A percentile compares a stretch with the other conserved stretches of the same genome.
Evolutionary conservation across 2,888 invertebrate genomes (phyloP).

Genomic region (Eristalis arbustorum): DNA sequence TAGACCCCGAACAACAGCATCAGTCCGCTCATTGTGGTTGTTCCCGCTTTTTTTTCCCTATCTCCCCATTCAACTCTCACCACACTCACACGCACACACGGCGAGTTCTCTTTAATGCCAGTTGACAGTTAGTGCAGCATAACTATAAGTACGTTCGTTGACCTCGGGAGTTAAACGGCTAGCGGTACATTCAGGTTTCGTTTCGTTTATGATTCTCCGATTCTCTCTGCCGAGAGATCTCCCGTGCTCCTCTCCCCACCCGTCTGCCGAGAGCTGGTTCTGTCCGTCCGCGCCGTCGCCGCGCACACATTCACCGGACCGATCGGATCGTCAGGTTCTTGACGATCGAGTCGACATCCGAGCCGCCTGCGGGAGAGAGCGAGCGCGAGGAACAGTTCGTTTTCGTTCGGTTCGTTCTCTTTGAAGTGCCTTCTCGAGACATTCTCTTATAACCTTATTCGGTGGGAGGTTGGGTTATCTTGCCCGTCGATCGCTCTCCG

Average conservation of each 20-base stretch:
- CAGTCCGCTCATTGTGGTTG: not conserved
- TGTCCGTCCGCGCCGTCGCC: no score
- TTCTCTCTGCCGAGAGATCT: slow-evolving; percentile 23
- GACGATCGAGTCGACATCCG: not conserved
- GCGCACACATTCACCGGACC: not conserved
- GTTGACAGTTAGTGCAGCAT: slow-evolving; percentile 67
- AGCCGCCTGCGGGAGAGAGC: not conserved
- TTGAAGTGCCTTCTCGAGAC: slow-evolving; percentile 2
- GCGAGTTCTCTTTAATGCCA: slow-evolving; percentile 36
- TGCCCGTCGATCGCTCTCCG: slow-evolving; percentile 11
- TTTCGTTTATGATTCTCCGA: slow-evolving; percentile 61
- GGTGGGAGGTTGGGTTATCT: slow-evolving; percentile 37
- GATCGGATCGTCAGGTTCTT: slow-evolving; percentile 31
- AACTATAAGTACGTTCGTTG: slow-evolving; percentile 74
- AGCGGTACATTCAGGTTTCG: slow-evolving; percentile 73
- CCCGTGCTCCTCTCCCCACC: not conserved
- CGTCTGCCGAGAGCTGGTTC: not conserved
- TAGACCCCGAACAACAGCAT: no score
- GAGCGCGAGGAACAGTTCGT: not conserved
- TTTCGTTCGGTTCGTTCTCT: slow-evolving; percentile 22
- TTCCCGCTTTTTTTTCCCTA: slow-evolving; percentile 46
- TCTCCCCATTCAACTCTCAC: not conserved
- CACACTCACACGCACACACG: slow-evolving; percentile 17
- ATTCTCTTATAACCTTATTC: slow-evolving; percentile 47
- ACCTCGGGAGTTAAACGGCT: slow-evolving; percentile 72